Base-by-base conservation (phyloP, 2,113 vertebrate species). In the Cyrtonyx montezumae region DNA sequence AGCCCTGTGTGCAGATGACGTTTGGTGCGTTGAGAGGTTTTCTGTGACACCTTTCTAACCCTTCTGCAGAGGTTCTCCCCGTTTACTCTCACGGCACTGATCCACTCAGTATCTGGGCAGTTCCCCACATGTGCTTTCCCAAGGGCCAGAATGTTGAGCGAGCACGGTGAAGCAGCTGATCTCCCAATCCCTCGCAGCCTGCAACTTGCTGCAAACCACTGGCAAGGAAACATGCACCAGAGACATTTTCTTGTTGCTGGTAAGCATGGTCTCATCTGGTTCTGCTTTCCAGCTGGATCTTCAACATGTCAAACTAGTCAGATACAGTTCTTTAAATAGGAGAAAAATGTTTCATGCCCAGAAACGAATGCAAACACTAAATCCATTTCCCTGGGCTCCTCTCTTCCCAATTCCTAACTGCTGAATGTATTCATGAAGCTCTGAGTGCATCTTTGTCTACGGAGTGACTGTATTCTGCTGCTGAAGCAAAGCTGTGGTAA, bases 401-500 rank as follows among this genome's bases (percentile, higher is more conserved):
- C 74, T 85, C 71, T 95, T 84, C 91, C 93, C 78, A 75, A 9
- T 92, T 97, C 94, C 94, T 95, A 79, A 63, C 94, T 96, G 84
- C 95, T 97, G 97, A 96, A 97, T 95, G 79, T 95, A 96, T 97
- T 97, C 90, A 96, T 96, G 95, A 96, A 93, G 88, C 75, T 94
- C 89, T 36, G 75, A 90, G 86, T 68, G 84, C 91, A 91, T 94
- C 88, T 80, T 94, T 92, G 81, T 91, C 94, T 95, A 74, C 66
- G 9, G 49, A 95, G 59, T 84, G 88, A 34, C 73, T 93, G 88
- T 79, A 58, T 88, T 80, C 69, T 91, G 90, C 91, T 94, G 87
- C 43, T 79, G 67, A 88, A 94, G 69, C n/a, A 9, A 10, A 87
- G 77, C 91, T 96, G 90, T 77, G 87, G 86, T 87, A 88, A 91